phyloP scores from a whole-genome alignment of 2,888 invertebrate genomes.

The Drepanosiphum platanoidis region DNA sequence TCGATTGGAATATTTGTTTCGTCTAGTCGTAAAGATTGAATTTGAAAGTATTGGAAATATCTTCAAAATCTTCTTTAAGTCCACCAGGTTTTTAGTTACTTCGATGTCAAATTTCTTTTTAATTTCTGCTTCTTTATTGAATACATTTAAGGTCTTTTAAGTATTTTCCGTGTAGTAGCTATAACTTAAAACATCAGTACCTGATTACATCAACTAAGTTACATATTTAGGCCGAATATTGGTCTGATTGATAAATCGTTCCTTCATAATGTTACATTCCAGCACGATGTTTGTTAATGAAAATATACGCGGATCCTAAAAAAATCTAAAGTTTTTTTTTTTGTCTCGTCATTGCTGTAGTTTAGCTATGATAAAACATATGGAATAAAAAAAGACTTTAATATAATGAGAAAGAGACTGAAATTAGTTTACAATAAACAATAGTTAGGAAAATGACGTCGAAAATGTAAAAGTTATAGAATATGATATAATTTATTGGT shows the following conservation, averaged over 20 bases:
- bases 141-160: conserved; percentile 21
- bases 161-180: conserved; percentile 19
- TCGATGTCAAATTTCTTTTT: conserved; percentile 19
- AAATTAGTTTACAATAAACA: conserved; percentile 51
- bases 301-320: conserved; percentile 14
- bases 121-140: conserved; percentile 27
- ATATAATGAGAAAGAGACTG: conserved; percentile 58
- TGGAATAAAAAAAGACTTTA: conserved; percentile 57
- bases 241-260: conserved; percentile 25
- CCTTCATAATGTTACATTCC: conserved; percentile 42
- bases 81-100: conserved; percentile 18
- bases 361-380: conserved; percentile 32
- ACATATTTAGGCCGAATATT: background rate
- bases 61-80: conserved; percentile 45
- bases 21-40: background rate
- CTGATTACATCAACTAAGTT: conserved; percentile 6
- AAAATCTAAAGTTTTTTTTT: conserved; percentile 23
- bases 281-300: conserved; percentile 26
- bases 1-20: too few relatives aligned
- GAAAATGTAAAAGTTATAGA: conserved; percentile 7
- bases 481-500: background rate
- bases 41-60: background rate
- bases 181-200: conserved; percentile 45
- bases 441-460: conserved; percentile 19
- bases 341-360: conserved; percentile 6